Percentiles rank a stretch among this genome's conserved stretches.
These are phyloP conservation scores for Platerodrilus igneus DNA, from an alignment of 2,888 invertebrate species.

Conservation along the genomic window DNA sequence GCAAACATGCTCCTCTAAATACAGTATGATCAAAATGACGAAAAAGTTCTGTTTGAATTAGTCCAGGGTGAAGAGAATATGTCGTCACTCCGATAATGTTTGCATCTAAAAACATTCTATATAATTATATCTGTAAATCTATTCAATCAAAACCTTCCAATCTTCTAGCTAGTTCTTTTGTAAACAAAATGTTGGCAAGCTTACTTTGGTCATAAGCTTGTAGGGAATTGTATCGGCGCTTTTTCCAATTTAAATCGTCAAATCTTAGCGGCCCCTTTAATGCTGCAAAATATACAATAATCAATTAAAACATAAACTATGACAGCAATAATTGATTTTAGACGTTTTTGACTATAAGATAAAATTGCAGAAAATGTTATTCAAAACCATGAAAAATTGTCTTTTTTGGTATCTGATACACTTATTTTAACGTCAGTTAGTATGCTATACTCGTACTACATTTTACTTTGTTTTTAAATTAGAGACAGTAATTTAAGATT, in stretches of 20 bases:
- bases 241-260: constrained; percentile 68
- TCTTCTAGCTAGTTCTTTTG: constrained; percentile 60
- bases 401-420: too few relatives aligned
- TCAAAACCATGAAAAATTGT: too few relatives aligned
- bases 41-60: constrained; percentile 69
- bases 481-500: too few relatives aligned
- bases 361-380: too few relatives aligned
- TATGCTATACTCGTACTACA: too few relatives aligned
- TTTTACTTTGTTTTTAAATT: too few relatives aligned
- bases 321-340: too few relatives aligned
- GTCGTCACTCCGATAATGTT: constrained; percentile 54
- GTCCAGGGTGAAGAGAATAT: constrained; percentile 70
- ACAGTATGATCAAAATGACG: constrained; percentile 54
- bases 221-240: constrained; percentile 57
- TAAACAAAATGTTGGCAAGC: constrained; percentile 72
- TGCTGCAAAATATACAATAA: constrained; percentile 29
- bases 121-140: constrained; percentile 2
- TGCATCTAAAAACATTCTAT: constrained; percentile 33
- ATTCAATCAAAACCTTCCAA: constrained; percentile 35
- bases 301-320: constrained; percentile 1
- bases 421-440: too few relatives aligned
- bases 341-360: too few relatives aligned
- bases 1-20: constrained; percentile 40
- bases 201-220: constrained; percentile 74
- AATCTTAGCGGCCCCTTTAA: constrained; percentile 57